Evolutionary conservation across 1,140 invertebrate species (phyloP).

Genomic region (Anastrepha obliqua): DNA sequence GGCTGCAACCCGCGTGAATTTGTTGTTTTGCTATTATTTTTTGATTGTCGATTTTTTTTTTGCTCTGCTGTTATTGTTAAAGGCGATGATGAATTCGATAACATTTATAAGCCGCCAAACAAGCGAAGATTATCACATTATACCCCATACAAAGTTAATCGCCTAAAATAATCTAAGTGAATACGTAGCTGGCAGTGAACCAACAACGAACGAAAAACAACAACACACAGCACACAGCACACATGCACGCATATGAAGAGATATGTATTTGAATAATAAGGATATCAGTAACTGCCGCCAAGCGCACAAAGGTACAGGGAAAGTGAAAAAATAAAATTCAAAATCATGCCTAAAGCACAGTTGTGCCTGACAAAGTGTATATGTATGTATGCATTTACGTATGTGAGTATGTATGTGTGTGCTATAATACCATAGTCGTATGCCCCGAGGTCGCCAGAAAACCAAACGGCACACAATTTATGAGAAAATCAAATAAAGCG

Average conservation of each 20-base stretch:
- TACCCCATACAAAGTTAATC: slow-evolving; percentile 41
- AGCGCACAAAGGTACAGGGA: background rate
- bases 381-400: background rate
- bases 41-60: background rate
- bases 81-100: slow-evolving; percentile 44
- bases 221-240: background rate
- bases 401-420: background rate
- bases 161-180: slow-evolving; percentile 36
- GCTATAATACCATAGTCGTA: too few species aligned
- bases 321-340: background rate
- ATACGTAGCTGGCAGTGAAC: background rate
- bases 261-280: background rate
- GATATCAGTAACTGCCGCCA: background rate
- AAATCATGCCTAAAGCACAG: background rate
- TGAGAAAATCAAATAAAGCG: slow-evolving; percentile 42
- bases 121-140: slow-evolving; percentile 45
- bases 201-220: background rate
- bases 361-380: background rate
- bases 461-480: slow-evolving; percentile 46
- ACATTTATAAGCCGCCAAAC: slow-evolving; percentile 52
- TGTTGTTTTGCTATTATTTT: slow-evolving; percentile 13
- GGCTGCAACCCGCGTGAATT: background rate
- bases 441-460: background rate
- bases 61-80: slow-evolving; percentile 3
- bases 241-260: background rate